Base-by-base conservation (phyloP, 2,113 vertebrate species). In the Natator depressus region DNA sequence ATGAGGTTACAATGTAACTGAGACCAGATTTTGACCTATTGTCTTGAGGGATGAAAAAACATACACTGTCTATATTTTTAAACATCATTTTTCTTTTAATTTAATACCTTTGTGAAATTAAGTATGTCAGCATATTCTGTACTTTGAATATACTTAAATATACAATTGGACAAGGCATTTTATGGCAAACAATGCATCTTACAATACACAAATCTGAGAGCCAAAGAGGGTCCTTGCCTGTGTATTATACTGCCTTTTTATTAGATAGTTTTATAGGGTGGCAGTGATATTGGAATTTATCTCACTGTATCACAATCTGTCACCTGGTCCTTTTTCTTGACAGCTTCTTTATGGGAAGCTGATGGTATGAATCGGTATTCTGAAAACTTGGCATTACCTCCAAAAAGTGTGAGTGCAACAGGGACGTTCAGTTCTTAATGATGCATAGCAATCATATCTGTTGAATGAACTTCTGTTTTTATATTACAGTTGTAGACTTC, bases 221-320 rank as follows among this genome's bases (percentile, higher is more conserved):
- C 79, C 89, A 93, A 89, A 84, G 75, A 87, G 29, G 25, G 89
- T 22, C 85, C 57, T 87, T 69, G 54, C 47, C n/a, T 95, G 62
- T 81, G 78, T 87, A 53, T 14, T 76, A 25, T 27, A 27, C 11
- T 50, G 57, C 92, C 46, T 95, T 94, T 93, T 95, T 92, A 94
- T 94, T 87, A 94, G 72, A 85, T 85, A 82, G 38, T 96, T 97
- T 92, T 94, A 93, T 86, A 97, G 85, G 5, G 49, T 88, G 94
- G 31, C 55, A 65, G 69, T 93, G 85, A 96, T 93, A 89, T 42
- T 83, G 89, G 69, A 96, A 93, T 35, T 95, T 91, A 87, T 79
- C 75, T 95, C 82, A 92, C 46, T 80, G n/a, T 47, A 93, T 65
- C 27, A 80, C 10, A 87, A 53, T 94, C 65, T 83, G 84, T 51